Base-by-base conservation (phyloP, 2,113 vertebrate genomes). In the Rissa tridactyla region DNA sequence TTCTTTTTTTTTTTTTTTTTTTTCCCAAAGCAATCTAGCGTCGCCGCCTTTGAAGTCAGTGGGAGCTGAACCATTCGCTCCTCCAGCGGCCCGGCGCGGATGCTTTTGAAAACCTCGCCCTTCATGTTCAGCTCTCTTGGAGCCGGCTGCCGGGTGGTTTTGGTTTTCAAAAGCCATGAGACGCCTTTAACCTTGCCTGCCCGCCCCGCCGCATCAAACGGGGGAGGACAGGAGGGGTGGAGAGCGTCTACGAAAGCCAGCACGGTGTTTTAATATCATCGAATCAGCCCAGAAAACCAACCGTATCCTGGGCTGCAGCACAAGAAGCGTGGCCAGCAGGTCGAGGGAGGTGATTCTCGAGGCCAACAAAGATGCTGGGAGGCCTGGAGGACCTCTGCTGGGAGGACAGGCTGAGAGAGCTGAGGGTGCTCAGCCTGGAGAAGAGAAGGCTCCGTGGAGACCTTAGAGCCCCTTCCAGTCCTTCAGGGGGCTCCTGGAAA, bases 31-130 rank as follows among this genome's bases (percentile, higher is more conserved):
- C 73, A 49, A 52, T 38, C 52, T 18, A 4, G 66, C 15, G 0
- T 40, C 38, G 27, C 76, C 0, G 7, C 83, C 81, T 96, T 97
- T 97, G 93, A 96, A 95, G 94, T 97, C 68, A 57, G 71, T 73
- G 82, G 79, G 92, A 94, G 82, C 86, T 66, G 86, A 80, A 88
- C 88, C 86, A 40, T 88, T 36, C 54, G 0, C 62, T 93, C 66
- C 71, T 94, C 32, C 70, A 51, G 84, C 87, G 78, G 61, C 76
- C 68, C 3, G 1, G 52, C 7, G 1, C 1, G 0, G 61, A 36
- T 58, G 87, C 92, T 94, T 95, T 90, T 65, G 71, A 49, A 86
- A 93, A 70, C 76, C 94, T 95, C 76, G 0, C 94, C 86, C 92
- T 86, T 70, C 42, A 0, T 9, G 36, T 42, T 76, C 23, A 5